phyloP scores from a whole-genome alignment of 1,140 invertebrate genomes.

The Ips nitidus region DNA sequence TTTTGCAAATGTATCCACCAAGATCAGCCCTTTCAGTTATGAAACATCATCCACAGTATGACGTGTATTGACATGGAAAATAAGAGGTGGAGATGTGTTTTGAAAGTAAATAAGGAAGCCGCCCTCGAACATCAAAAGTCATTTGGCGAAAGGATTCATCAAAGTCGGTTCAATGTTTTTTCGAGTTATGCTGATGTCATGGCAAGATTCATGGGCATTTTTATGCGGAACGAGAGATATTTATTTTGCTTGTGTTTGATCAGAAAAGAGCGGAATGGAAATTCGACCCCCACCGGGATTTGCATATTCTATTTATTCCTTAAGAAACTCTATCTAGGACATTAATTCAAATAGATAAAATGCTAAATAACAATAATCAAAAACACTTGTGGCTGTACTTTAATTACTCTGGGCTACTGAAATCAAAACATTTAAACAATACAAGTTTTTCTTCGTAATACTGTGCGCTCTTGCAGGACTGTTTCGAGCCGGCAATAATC shows the following conservation, averaged over 20 bases:
- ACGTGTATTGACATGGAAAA: not conserved
- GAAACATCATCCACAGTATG: no score
- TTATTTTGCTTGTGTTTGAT: conserved; percentile 18
- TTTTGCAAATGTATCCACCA: no score
- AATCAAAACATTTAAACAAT: no score
- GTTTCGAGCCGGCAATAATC: no score
- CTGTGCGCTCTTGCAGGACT: no score
- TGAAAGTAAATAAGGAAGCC: not conserved
- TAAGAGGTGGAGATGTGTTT: not conserved
- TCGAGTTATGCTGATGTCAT: conserved; percentile 8
- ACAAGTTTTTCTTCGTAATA: no score
- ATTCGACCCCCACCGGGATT: not conserved
- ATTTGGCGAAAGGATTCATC: conserved; percentile 14
- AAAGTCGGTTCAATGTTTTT: conserved; percentile 15
- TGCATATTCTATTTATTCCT: conserved; percentile 6
- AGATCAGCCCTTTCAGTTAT: no score
- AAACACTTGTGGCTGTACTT: no score
- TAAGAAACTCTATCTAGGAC: not conserved
- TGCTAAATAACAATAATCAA: no score
- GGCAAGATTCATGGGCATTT: conserved; percentile 17
- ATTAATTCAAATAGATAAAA: no score
- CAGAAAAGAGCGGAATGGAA: conserved; percentile 2
- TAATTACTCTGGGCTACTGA: no score
- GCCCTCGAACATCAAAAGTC: conserved; percentile 1
- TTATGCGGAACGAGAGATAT: conserved; percentile 9